phyloP scores from a whole-genome alignment of 2,113 vertebrate species.

The Myiagra hebetior region DNA sequence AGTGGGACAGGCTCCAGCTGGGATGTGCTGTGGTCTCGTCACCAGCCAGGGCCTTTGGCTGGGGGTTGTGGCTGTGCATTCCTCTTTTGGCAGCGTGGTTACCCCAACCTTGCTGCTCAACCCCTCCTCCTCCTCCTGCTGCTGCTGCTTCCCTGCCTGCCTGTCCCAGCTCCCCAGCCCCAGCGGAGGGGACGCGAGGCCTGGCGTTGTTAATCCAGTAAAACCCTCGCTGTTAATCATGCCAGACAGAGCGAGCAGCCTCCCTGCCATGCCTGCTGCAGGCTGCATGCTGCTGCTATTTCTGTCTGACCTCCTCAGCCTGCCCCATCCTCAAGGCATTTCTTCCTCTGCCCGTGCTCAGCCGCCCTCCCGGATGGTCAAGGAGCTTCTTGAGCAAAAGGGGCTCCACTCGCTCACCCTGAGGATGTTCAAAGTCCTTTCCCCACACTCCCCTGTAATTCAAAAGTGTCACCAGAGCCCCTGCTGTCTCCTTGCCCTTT shows the following conservation, averaged over 20 bases:
- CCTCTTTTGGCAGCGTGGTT: background rate
- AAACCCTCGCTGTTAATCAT: constrained; percentile 39
- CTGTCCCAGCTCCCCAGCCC: background rate
- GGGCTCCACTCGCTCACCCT: background rate
- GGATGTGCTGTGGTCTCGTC: fast-evolving
- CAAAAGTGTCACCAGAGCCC: background rate
- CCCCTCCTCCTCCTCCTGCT: background rate
- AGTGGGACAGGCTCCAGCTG: background rate
- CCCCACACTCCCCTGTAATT: background rate
- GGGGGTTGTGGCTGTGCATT: background rate
- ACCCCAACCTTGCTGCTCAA: background rate
- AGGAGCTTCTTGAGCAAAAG: background rate
- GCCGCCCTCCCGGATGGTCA: background rate
- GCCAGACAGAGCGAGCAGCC: background rate
- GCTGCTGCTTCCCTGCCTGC: background rate
- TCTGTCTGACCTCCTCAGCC: constrained; percentile 15
- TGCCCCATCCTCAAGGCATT: background rate
- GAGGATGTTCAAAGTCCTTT: background rate
- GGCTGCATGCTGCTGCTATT: constrained; percentile 42
- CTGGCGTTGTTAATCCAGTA: constrained; percentile 42
- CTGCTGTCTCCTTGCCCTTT: background rate
- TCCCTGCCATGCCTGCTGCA: background rate
- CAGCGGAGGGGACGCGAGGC: background rate
- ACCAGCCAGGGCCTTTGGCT: background rate
- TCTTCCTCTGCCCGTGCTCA: background rate